Evolutionary conservation across 1,140 invertebrate genomes (phyloP).

Genomic region (Drosophila melanica): DNA sequence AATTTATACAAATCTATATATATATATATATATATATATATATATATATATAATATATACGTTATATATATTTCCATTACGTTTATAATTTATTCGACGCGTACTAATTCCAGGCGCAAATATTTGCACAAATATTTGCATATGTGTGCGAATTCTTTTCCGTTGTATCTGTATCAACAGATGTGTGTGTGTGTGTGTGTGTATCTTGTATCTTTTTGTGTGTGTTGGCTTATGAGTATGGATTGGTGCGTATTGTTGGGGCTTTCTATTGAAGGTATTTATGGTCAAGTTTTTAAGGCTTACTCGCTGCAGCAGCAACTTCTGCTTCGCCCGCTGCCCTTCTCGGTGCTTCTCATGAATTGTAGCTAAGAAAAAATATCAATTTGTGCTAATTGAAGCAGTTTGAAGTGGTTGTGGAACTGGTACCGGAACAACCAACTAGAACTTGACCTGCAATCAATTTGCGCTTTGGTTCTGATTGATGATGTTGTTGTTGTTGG

Average conservation of each 20-base stretch:
- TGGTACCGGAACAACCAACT: neutral
- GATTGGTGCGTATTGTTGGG: neutral
- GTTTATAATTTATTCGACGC: constrained; percentile 52
- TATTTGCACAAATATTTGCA: constrained; percentile 66
- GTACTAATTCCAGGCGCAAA: constrained; percentile 71
- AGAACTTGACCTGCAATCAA: constrained; percentile 8
- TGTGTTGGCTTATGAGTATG: constrained; percentile 16
- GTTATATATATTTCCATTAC: constrained; percentile 38
- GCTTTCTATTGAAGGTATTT: constrained; percentile 58
- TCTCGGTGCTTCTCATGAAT: constrained; percentile 4
- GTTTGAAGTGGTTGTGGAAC: too few species aligned
- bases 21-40: constrained; percentile 14
- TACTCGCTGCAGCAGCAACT: constrained; percentile 30
- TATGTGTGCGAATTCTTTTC: constrained; percentile 26
- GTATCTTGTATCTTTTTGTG: constrained; percentile 7
- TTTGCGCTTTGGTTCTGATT: constrained; percentile 10
- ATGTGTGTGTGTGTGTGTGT: constrained; percentile 11
- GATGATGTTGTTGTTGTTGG: constrained; percentile 21
- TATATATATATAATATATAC: constrained; percentile 7
- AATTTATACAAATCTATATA: too few species aligned
- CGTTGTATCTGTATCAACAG: constrained; percentile 25
- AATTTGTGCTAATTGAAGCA: constrained; percentile 16
- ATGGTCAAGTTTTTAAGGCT: constrained; percentile 54
- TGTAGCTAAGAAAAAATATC: too few species aligned
- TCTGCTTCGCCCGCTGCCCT: neutral